These are phyloP conservation scores for Callinectes sapidus DNA, from an alignment of 2,888 invertebrate genomes.

Conservation along the genomic window DNA sequence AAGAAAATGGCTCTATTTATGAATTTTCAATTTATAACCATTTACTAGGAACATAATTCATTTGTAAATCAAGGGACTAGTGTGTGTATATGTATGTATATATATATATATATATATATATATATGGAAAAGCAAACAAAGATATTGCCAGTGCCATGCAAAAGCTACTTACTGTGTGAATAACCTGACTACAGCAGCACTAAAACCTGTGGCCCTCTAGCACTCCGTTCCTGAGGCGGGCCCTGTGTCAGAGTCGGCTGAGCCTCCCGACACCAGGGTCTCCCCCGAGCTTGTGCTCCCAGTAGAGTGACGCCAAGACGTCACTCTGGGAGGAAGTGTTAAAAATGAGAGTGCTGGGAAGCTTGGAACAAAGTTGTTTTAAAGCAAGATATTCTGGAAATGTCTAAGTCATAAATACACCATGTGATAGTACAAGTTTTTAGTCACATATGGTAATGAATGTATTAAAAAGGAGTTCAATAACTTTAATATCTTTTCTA, in stretches of 20 bases:
- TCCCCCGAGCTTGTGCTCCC: conserved; percentile 65
- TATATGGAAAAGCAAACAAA: background rate
- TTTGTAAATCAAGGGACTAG: too few relatives aligned
- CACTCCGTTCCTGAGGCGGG: conserved; percentile 60
- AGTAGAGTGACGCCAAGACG: conserved; percentile 64
- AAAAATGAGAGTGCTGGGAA: conserved; percentile 54
- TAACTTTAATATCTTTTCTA: background rate
- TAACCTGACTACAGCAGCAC: conserved; percentile 51
- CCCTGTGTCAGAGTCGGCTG: conserved; percentile 60
- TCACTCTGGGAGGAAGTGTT: conserved; percentile 53
- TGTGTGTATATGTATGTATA: too few relatives aligned
- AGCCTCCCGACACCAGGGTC: conserved; percentile 64
- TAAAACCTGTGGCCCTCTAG: conserved; percentile 53
- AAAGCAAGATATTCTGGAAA: background rate
- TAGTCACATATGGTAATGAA: background rate
- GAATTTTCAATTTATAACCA: too few relatives aligned
- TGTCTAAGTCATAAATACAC: conserved; percentile 4
- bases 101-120: too few relatives aligned
- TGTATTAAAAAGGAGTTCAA: background rate
- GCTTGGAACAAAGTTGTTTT: conserved; percentile 17
- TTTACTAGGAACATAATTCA: too few relatives aligned
- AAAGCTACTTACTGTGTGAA: conserved; percentile 65
- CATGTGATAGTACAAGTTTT: background rate
- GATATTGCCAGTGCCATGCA: conserved; percentile 38
- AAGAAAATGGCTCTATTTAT: too few relatives aligned